A percentile compares a stretch with the other conserved stretches of the same genome.
Conservation (phyloP, 53 echinoderm and acorn worm species). For the Zoroaster sp. region DNA sequence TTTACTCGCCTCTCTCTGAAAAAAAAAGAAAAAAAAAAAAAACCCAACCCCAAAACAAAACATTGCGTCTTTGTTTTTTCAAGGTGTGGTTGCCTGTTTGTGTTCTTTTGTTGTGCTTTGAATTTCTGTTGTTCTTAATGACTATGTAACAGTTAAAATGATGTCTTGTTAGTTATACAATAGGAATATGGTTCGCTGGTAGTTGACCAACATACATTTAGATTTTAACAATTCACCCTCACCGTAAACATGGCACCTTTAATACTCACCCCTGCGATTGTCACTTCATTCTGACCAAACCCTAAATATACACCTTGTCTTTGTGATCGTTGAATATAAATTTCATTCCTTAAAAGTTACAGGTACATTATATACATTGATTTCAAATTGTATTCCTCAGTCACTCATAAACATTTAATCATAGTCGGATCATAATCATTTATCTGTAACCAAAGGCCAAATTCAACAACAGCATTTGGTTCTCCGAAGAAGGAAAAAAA, state of each 20-base stretch:
- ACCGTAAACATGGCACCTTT: slow-evolving; percentile 7
- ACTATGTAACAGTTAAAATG: slow-evolving; percentile 13
- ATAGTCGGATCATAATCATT: too few species aligned
- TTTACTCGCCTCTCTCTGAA: background rate
- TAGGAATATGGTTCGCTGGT: slow-evolving; percentile 12
- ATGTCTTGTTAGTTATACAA: background rate
- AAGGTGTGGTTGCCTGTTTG: slow-evolving; percentile 56
- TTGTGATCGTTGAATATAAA: background rate
- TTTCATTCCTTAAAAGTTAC: too few species aligned
- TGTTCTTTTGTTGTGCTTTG: slow-evolving; percentile 57
- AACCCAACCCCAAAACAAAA: background rate
- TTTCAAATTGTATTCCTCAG: too few species aligned
- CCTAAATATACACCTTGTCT: background rate
- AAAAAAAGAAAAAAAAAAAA: background rate
- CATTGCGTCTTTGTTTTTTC: slow-evolving; percentile 32
- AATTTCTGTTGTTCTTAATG: background rate
- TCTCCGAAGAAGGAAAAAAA: background rate
- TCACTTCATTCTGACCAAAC: background rate
- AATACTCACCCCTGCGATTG: background rate
- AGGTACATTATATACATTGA: too few species aligned
- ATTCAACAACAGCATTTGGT: background rate
- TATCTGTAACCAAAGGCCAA: background rate
- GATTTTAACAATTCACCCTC: slow-evolving; percentile 48
- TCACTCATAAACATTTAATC: too few species aligned
- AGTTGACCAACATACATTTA: background rate